Percentiles rank a stretch among this genome's conserved stretches.
These are phyloP conservation scores for Drosophila littoralis DNA, from an alignment of 1,140 invertebrate genomes.

Conservation along the genomic window DNA sequence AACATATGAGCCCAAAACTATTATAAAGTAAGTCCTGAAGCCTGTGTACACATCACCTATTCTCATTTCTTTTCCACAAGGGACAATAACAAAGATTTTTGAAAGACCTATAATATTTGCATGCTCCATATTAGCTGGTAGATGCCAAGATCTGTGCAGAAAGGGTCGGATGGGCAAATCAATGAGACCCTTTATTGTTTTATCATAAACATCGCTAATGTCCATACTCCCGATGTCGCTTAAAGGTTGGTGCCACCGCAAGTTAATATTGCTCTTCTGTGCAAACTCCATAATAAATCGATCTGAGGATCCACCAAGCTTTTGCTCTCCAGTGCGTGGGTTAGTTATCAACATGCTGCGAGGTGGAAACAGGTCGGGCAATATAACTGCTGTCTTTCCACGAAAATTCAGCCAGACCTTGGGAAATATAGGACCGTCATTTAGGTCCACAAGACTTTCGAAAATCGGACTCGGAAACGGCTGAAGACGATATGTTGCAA, in stretches of 20 bases:
- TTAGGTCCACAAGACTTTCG: neutral
- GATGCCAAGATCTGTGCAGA: neutral
- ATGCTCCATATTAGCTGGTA: neutral
- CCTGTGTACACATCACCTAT: neutral
- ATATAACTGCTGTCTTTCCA: neutral
- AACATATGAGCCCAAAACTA: conserved; percentile 16
- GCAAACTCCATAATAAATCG: conserved; percentile 9
- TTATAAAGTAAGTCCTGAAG: neutral
- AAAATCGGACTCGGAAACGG: conserved; percentile 28
- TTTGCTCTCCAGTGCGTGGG: conserved; percentile 1
- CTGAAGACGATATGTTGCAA: conserved; percentile 4
- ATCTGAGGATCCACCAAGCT: neutral
- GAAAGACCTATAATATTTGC: neutral
- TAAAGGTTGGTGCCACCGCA: neutral
- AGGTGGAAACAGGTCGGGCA: neutral
- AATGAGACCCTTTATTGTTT: neutral
- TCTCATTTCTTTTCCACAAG: conserved; percentile 9
- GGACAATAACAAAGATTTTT: conserved; percentile 24
- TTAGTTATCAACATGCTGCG: neutral
- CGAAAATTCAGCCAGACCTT: conserved; percentile 1
- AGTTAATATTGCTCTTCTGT: neutral
- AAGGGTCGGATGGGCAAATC: conserved; percentile 6
- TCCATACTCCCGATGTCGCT: neutral
- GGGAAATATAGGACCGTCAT: neutral
- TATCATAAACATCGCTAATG: neutral